Base-by-base conservation (phyloP, 2,113 vertebrate genomes). In the Chascanopsetta lugubris region DNA sequence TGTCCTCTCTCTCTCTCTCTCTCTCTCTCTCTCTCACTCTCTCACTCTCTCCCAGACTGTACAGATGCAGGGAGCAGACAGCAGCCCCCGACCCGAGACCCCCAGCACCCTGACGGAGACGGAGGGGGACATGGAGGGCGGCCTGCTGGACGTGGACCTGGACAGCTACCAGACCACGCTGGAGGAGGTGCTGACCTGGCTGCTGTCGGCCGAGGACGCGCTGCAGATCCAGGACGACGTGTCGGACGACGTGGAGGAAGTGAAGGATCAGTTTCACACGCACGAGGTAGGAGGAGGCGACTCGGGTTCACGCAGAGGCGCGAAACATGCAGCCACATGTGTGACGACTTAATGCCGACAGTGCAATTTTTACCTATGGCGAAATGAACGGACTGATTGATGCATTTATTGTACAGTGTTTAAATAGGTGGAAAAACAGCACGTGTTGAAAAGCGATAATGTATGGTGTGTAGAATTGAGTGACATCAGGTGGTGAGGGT, bases 151-250 rank as follows among this genome's bases (percentile, higher is more conserved):
- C 77, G 94, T 95, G 88, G 97, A 97, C 71, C 90, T 99, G 81
- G 96, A 99, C 69, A 93, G 92, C 74, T 99, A 99, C 81, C 97
- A 99, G 72, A 83, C 93, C 36, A 95, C 96, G 0, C 88, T 99
- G 84, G 98, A 99, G 72, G 97, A 99, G 80, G 98, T 99, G 25
- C 94, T 99, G 56, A 97, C 97, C 0, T 99, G 97, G 97, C 78
- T 99, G 68, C 93, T 99, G 18, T 95, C 94, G 1, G 97, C 97
- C 0, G 97, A 99, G 79, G 98, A 99, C 70, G 68, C 91, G 0
- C 93, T 98, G 69, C 94, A 94, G 6, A 92, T 94, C 66, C 98
- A 98, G 82, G 95, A 95, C 1, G 95, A 96, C 29, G 94, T 99
- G 81, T 98, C 97, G 2, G 89, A 94, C 0, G 94, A 99, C 34